Base-by-base conservation (phyloP, 2,797 vertebrate genomes). In the Enteromius argenteus region DNA sequence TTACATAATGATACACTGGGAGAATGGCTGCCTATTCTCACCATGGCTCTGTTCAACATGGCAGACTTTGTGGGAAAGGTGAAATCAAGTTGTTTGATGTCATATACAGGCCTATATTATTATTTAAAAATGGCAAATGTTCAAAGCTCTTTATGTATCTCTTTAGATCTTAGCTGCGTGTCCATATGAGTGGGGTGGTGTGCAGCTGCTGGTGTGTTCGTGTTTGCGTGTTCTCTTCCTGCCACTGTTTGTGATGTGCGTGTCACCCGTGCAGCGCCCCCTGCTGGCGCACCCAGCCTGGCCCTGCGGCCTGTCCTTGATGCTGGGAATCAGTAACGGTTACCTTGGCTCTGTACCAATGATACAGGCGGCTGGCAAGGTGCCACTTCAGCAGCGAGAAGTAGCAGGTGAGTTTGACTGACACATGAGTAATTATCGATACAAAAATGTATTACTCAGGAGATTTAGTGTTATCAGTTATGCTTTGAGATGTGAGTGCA, bases 1-100 rank as follows among this genome's bases (percentile, higher is more conserved):
- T 98, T 99, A 87, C 94, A 93, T 44, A 97, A 99, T 92, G 90
- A 83, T 42, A 95, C 91, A 0, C 92, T 98, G 35, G 98, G 97
- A 32, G 98, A 99, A 46, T 99, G 97, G 98, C 95, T 99, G 64
- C 98, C 98, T 85, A 99, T 99, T 88, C 96, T 99, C 87, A 96
- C 98, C 92, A 99, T 99, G 98, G 98, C 98, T 35, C 96, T 97
- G 72, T 99, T 99, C 93, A 99, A 99, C 94, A 96, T 99, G 90
- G 97, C 98, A 0, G 98, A 99, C 92, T 99, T 99, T 2, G 97
- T 99, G 0, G 98, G 98, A 90, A 99, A 99, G 97, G 98, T 98
- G 90, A 93, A 60, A 44, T 44, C 3, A 30, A 60, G 5, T 11
- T 8, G 30, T 37, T 75, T 13, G 2, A 53, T 17, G 6, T 76